Base-by-base conservation (phyloP, 92 coral and sea anemone genomes). In the Bergia sp. region DNA sequence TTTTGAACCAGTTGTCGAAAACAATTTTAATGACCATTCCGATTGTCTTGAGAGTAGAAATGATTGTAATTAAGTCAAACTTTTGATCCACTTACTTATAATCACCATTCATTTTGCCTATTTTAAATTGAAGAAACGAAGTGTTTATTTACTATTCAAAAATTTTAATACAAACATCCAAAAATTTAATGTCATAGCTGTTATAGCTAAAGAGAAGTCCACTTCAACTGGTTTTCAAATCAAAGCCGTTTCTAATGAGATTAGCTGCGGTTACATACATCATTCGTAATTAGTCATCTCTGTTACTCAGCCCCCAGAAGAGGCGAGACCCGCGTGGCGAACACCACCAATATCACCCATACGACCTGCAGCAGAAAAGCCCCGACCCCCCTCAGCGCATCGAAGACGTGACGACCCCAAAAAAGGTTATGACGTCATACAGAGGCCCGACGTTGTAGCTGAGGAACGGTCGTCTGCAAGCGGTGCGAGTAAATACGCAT, bases 341-440 rank as follows among this genome's bases (percentile, higher is more conserved):
- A 96, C 99, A 81, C 99, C 99, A 67, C 98, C 96, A 87, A 93
- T 95, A 73, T 95, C 98, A n/a, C 98, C 98, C 66, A 88, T 91
- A 21, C 89, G 93, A 73, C 94, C 96, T 41, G 16, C 91, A 1
- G 16, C 38, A 78, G 94, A 92, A 0, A 92, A 79, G 21, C 49
- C 91, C 81, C 88, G 91, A n/a, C 94, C 93, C 20, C 91, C 93
- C 82, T 94, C 98, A 5, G 83, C 92, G 2, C 76, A 89, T 67
- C 92, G 98, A 73, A 91, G 92, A 21, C 96, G 82, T 53, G 88
- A 85, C 12, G 90, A 86, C 86, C 90, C 80, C 37, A 86, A 89
- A 20, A 92, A 72, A 37, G 73, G 77, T 45, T 45, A 73, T 40
- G 76, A 72, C 50, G 44, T 61, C 79, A 61, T 57, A 5, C 45